Evolutionary conservation across 2,888 invertebrate genomes (phyloP), one percentile per base, ranked within the genome.

Genomic region (Idaea straminata): DNA sequence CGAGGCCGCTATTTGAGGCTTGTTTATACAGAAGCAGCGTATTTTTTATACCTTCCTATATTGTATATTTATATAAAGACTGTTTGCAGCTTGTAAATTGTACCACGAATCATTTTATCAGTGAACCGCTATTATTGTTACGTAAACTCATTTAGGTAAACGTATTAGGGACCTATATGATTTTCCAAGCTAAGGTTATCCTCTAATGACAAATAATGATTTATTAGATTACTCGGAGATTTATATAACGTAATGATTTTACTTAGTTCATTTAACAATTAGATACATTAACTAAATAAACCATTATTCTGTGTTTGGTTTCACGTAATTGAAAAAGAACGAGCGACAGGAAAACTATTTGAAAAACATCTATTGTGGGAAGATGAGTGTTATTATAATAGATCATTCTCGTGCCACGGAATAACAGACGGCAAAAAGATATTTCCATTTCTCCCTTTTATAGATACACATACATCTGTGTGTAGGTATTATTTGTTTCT

Each of bases 81-180:
- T 65, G 67, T 72, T 73, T 67, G 65, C 65, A 68, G 66, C 70
- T 76, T 77, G 75, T 79, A 77, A 77, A 77, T 76, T 76, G 75
- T 71, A 72, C 65, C 61, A 64, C 59, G 58, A 78, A 76, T 69
- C 74, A 77, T 77, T 66, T 80, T 78, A 80, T 78, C 77, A 75
- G 72, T 75, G 74, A 75, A 72, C 73, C 66, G 70, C 69, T 82
- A 78, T 80, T 79, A 25, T 25, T 25, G 25, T 25, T 25, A 25
- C 25, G 73, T 63, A 69, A 25, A 25, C 25, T 25, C 25, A 25
- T 15, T 58, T 58, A 10, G 57, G 10, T 15, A 57, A 57, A 57
- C 10, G 57, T 57, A 57, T 57, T 57, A 25, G 25, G 25, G 25
- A 25, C 25, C 25, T 25, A 25, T 25, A 3, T 25, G 25, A 25